Evolutionary conservation across 2,113 vertebrate species (phyloP).

Genomic region (Oriolus oriolus): DNA sequence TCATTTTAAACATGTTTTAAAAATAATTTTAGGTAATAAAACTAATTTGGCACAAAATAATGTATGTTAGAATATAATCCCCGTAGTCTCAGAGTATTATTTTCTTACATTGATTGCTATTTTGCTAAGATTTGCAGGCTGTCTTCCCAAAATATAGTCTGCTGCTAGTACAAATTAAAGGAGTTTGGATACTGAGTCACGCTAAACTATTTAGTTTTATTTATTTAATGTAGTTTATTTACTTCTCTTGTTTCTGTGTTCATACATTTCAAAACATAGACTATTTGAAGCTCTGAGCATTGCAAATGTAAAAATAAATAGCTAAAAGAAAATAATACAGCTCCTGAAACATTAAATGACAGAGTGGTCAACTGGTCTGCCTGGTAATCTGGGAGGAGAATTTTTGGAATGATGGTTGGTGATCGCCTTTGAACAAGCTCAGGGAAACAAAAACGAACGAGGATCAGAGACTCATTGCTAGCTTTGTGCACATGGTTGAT

Average conservation of each 20-base stretch:
- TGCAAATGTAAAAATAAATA: neutral
- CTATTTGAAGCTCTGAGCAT: neutral
- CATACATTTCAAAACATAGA: neutral
- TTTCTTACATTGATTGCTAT: slow-evolving; percentile 13
- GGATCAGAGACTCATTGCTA: neutral
- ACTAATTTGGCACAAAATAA: neutral
- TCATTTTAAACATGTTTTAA: neutral
- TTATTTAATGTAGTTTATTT: neutral
- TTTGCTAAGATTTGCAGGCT: slow-evolving; percentile 4
- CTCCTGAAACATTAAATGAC: neutral
- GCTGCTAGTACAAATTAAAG: neutral
- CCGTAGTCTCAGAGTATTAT: neutral
- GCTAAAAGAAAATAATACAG: neutral
- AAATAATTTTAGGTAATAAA: neutral
- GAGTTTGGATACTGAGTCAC: neutral
- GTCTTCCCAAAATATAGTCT: slow-evolving; percentile 3
- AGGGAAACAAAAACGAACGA: neutral
- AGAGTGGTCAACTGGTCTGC: neutral
- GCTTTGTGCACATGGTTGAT: neutral
- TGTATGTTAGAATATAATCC: neutral
- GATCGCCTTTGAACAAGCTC: neutral
- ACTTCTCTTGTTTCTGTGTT: neutral
- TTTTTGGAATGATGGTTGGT: neutral
- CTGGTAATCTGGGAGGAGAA: neutral
- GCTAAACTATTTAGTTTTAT: neutral